Evolutionary conservation across 92 coral and sea anemone genomes (phyloP).

Genomic region (Anthopleura xanthogrammica): DNA sequence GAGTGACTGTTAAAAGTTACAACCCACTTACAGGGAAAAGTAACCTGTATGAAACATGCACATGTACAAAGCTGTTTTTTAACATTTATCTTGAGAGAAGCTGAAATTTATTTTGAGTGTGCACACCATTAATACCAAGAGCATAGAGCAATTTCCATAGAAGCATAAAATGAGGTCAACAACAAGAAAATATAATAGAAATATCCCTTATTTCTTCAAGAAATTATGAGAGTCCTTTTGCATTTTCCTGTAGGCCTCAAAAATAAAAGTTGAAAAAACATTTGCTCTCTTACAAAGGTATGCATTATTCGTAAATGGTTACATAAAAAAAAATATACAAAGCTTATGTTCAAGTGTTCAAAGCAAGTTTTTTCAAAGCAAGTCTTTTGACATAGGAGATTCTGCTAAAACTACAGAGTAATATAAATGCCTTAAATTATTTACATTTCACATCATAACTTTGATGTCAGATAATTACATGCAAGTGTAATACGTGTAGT

Average conservation of each 20-base stretch:
- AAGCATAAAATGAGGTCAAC: too few relatives aligned
- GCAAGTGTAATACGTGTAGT: neutral
- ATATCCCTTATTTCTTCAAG: neutral
- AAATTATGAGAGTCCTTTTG: neutral
- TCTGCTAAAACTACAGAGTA: neutral
- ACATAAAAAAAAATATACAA: neutral
- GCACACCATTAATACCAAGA: too few relatives aligned
- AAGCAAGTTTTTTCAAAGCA: neutral
- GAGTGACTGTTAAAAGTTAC: neutral
- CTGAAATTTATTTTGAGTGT: too few relatives aligned
- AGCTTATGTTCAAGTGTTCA: neutral
- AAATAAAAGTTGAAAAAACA: neutral
- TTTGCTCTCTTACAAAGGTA: neutral
- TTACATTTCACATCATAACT: neutral
- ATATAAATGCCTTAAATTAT: neutral
- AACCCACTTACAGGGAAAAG: neutral
- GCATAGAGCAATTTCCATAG: too few relatives aligned
- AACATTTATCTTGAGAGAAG: too few relatives aligned
- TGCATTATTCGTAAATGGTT: neutral
- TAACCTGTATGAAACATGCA: neutral
- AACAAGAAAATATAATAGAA: too few relatives aligned
- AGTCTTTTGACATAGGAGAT: neutral
- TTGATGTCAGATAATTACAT: neutral
- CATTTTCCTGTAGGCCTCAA: neutral
- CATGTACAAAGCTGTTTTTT: too few relatives aligned